Base-by-base conservation (phyloP, 2,113 vertebrate genomes). In the Lagopus leucura region DNA sequence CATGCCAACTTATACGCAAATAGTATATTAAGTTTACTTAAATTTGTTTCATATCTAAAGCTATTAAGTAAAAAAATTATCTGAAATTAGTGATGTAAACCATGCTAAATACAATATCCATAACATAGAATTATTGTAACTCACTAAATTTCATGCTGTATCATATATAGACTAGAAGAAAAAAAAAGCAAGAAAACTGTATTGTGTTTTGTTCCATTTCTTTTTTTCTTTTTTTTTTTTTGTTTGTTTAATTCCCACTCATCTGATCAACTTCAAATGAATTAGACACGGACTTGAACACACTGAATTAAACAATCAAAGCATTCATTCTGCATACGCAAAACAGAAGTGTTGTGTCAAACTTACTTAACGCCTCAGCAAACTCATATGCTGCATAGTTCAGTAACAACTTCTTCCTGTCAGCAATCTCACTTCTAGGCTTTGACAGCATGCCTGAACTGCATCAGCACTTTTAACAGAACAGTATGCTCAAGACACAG, bases 141-240 rank as follows among this genome's bases (percentile, higher is more conserved):
- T 13, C 10, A 42, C 60, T 82, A n/a, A 15, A 72, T 71, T 67
- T 50, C 32, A 89, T 3, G 8, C 21, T 91, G 27, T n/a, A 27
- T 60, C 57, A 94, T 27, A 15, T 13, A 67, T 0, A 69, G 17
- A 45, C 48, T 30, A n/a, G 27, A 71, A 43, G 27, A 38, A 36
- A 86, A 79, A 79, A 64, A 18, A 1, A 0, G 0, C 5, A 69
- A 57, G 14, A 3, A 20, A 63, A 30, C 16, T 55, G 28, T 10
- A 10, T 30, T 32, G 28, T 55, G 54, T 19, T 55, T 30, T 54
- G 27, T 54, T 27, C 24, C 21, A 21, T 50, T 27, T 47, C 45
- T 48, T 14, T 8, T 8, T 52, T 52, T 52, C 13, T 27, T 27
- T 52, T 7, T 52, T 27, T 32, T 18, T 90, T 50, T 32, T 20